These are phyloP conservation scores for Dorcus hopei DNA, from an alignment of 2,888 invertebrate species.

Conservation along the genomic window DNA sequence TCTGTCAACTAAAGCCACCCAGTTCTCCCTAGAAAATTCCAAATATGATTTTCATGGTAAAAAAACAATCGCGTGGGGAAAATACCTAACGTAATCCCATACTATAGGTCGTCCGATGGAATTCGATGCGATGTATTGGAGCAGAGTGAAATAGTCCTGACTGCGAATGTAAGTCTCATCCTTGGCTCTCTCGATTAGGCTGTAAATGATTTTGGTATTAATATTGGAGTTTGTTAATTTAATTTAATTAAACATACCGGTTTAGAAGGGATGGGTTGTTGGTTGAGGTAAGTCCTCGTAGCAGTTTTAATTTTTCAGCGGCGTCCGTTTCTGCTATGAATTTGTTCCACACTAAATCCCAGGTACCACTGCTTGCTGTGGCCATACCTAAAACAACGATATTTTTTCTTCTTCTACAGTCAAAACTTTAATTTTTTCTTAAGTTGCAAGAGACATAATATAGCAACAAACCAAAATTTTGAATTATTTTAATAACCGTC, in stretches of 20 bases:
- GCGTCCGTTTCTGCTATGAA: constrained; percentile 74
- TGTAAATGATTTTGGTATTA: constrained; percentile 40
- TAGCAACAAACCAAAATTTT: too few species aligned
- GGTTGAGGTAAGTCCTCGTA: constrained; percentile 68
- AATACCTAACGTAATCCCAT: constrained; percentile 76
- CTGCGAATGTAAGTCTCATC: constrained; percentile 72
- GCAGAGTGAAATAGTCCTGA: constrained; percentile 79
- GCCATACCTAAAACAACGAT: constrained; percentile 57
- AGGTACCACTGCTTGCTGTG: constrained; percentile 60
- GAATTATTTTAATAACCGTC: too few species aligned
- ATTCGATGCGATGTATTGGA: constrained; percentile 67
- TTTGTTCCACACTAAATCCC: constrained; percentile 72
- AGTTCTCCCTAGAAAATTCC: constrained; percentile 58
- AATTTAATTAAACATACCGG: constrained; percentile 51
- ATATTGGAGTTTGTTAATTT: too few species aligned
- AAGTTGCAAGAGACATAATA: too few species aligned
- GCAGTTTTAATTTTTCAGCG: constrained; percentile 71
- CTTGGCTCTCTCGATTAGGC: constrained; percentile 71
- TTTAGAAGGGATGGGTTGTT: constrained; percentile 63
- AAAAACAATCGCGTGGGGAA: background rate
- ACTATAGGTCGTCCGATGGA: constrained; percentile 71
- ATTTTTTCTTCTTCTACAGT: background rate
- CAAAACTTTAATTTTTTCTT: too few species aligned
- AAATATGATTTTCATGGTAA: background rate
- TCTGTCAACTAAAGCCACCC: constrained; percentile 69